Evolutionary conservation across 2,797 vertebrate genomes (phyloP).

Genomic region (Propithecus perrieri): DNA sequence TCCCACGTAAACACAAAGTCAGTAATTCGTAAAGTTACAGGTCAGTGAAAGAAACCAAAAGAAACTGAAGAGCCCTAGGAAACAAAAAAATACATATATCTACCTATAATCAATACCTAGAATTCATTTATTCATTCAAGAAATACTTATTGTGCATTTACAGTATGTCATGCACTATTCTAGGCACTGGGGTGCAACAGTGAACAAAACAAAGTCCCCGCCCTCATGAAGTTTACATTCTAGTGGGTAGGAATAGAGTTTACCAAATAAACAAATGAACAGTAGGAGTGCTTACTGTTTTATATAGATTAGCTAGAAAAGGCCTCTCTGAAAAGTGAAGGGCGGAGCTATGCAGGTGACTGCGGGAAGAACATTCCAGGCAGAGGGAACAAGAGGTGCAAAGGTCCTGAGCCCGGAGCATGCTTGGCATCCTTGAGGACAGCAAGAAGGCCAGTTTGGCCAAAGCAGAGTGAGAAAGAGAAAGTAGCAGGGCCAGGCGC

Average conservation of each 20-base stretch:
- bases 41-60: conserved; percentile 35
- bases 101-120: neutral
- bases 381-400: neutral
- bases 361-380: neutral
- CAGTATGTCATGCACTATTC: neutral
- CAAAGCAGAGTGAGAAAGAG: neutral
- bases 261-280: neutral
- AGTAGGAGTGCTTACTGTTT: neutral
- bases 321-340: neutral
- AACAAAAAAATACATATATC: conserved; percentile 34
- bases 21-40: neutral
- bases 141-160: neutral
- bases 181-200: neutral
- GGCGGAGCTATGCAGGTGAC: neutral
- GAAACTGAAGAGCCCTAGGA: neutral
- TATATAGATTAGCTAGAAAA: neutral
- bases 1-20: neutral
- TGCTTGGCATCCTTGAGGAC: neutral
- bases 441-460: neutral
- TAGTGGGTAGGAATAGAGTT: neutral
- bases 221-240: neutral
- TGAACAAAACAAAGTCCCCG: neutral
- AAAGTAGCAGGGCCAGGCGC: neutral
- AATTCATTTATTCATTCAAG: neutral
- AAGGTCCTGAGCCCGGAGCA: neutral